phyloP scores from a whole-genome alignment of 2,113 vertebrate genomes.

The Chunga burmeisteri region DNA sequence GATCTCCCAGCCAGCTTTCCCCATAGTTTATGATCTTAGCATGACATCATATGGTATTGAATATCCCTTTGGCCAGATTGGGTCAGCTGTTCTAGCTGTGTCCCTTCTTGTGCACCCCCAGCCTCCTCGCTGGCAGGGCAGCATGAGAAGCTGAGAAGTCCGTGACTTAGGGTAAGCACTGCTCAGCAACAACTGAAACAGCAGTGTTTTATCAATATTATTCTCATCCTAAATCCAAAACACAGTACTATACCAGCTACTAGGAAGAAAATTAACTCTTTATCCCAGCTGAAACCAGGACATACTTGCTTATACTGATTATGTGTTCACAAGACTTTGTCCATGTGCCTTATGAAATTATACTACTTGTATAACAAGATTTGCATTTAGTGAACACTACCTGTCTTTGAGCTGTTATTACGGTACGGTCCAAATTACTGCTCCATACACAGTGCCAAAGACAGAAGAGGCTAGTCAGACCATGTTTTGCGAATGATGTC shows the following conservation, averaged over 20 bases:
- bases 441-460: neutral
- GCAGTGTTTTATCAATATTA: neutral
- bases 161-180: neutral
- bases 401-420: neutral
- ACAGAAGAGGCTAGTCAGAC: neutral
- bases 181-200: neutral
- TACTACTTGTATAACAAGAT: neutral
- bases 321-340: neutral
- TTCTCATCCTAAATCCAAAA: neutral
- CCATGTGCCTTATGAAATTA: neutral
- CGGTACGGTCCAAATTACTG: neutral
- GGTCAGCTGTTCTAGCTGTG: neutral
- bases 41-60: too few relatives aligned
- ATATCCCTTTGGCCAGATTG: neutral
- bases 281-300: neutral
- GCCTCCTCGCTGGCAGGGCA: neutral
- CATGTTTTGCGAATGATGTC: neutral
- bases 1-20: neutral
- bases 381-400: neutral
- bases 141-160: neutral
- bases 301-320: neutral
- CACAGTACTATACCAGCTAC: neutral
- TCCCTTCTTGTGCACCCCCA: neutral
- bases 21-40: neutral
- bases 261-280: neutral